These are phyloP conservation scores for Polyergus mexicanus DNA, from an alignment of 1,140 invertebrate genomes.

Conservation along the genomic window DNA sequence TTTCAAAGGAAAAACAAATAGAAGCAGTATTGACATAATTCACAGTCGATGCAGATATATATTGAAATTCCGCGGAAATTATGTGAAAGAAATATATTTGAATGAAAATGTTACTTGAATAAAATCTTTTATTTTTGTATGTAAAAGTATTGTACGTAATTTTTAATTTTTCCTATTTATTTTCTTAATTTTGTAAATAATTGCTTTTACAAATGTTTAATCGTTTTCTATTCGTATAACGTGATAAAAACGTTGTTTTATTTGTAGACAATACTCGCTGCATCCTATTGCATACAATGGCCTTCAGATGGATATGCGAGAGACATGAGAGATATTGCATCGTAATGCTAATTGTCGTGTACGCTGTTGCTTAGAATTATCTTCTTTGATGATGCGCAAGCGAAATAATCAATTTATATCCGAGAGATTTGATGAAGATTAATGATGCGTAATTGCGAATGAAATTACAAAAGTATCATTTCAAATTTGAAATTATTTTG, in stretches of 20 bases:
- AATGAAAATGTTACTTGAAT: background rate
- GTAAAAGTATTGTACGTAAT: background rate
- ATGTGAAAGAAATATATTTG: too few relatives aligned
- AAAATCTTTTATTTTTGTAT: background rate
- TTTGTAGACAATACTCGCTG: slow-evolving; percentile 20
- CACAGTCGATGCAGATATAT: too few relatives aligned
- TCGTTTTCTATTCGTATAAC: background rate
- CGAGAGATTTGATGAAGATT: background rate
- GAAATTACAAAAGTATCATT: background rate
- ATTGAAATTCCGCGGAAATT: too few relatives aligned
- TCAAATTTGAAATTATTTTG: background rate
- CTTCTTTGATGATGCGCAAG: slow-evolving; percentile 2
- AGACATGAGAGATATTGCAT: slow-evolving; percentile 35
- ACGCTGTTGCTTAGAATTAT: slow-evolving; percentile 24
- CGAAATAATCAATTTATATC: background rate
- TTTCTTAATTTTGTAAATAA: background rate
- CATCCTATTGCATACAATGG: slow-evolving; percentile 44
- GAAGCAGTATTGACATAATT: too few relatives aligned
- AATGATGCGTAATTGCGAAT: background rate
- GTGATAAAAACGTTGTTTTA: slow-evolving; percentile 14
- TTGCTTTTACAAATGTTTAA: background rate
- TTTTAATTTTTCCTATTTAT: background rate
- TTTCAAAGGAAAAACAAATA: too few relatives aligned
- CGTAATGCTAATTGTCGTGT: slow-evolving; percentile 29
- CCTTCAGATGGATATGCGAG: slow-evolving; percentile 23